Evolutionary conservation across 1,140 invertebrate genomes (phyloP), one percentile per base, ranked within the genome.

Genomic region (Atta texana): DNA sequence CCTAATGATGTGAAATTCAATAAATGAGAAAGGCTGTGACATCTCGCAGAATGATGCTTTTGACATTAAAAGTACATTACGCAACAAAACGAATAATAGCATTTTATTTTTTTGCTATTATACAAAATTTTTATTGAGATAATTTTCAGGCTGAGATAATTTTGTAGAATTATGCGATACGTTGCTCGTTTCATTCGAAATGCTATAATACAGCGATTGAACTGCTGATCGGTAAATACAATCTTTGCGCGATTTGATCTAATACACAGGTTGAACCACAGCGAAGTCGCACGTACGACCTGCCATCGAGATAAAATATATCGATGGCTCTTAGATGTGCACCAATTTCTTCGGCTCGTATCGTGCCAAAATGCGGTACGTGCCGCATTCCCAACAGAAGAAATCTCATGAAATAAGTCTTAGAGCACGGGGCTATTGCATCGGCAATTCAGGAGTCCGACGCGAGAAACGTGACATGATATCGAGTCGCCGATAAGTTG

Each of bases 401-500:
- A 31, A 88, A 85, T 78, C 39, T 21, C 51, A 5, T 61, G 82
- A 86, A 89, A 89, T 89, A 77, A 63, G 78, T 57, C 12, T 18
- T 18, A 14, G 21, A 24, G 66, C 39, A 18, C 80, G 69, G 39
- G 69, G 34, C 34, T 34, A 69, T 69, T 53, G 24, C 39, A n/a
- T 39, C 55, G 53, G 12, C 28, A 39, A 57, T 71, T 51, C 34
- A 34, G 16, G 18, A 8, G 18, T 28, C 55, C 16, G 12, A 16
- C n/a, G 44, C 39, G 53, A 63, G 6, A 84, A 84, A 28, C 21
- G 28, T 34, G 55, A 55, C 14, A 53, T 55, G 84, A 88, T 89
- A 85, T 80, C 87, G 84, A 63, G 21, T 86, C 57, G 34, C 75
- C 64, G 31, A 85, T 88, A 88, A 81, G 61, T 89, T 59, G 55